A percentile compares a stretch with the other conserved stretches of the same genome.
These are phyloP conservation scores for Catalaphyllia jardinei DNA, from an alignment of 64 coral and sea anemone genomes.

Conservation along the genomic window DNA sequence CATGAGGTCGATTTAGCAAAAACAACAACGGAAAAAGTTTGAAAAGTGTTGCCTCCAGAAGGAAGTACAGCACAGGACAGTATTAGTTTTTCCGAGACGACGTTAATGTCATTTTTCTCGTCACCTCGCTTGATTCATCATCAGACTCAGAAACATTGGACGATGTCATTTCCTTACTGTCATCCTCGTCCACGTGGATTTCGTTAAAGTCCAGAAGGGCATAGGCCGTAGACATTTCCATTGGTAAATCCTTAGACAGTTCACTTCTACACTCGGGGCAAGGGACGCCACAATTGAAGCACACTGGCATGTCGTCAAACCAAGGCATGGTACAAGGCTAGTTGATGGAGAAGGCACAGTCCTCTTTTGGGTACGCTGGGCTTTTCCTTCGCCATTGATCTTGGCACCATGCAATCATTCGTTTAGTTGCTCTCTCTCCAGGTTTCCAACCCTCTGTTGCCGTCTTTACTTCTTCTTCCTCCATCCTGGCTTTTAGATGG, in stretches of 20 bases:
- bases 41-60: no score
- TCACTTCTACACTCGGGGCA: slow-evolving; percentile 33
- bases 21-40: no score
- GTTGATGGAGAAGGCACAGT: background rate
- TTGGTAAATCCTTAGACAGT: slow-evolving; percentile 9
- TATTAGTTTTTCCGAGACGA: background rate
- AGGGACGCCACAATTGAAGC: slow-evolving; percentile 47
- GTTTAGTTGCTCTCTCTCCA: slow-evolving; percentile 25
- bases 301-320: slow-evolving; percentile 43
- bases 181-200: background rate
- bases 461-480: background rate
- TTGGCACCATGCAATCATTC: slow-evolving; percentile 44
- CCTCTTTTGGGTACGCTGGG: slow-evolving; percentile 18
- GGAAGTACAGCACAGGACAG: no score
- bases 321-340: slow-evolving; percentile 8
- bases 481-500: slow-evolving; percentile 26
- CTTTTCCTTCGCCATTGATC: slow-evolving; percentile 55
- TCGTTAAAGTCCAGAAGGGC: background rate
- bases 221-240: slow-evolving; percentile 36
- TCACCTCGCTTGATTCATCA: background rate
- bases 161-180: background rate
- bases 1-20: no score
- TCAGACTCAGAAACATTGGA: no score
- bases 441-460: slow-evolving; percentile 25
- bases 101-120: slow-evolving; percentile 7